Conservation (phyloP, 2,888 invertebrate species). For the Athalia rosae region DNA sequence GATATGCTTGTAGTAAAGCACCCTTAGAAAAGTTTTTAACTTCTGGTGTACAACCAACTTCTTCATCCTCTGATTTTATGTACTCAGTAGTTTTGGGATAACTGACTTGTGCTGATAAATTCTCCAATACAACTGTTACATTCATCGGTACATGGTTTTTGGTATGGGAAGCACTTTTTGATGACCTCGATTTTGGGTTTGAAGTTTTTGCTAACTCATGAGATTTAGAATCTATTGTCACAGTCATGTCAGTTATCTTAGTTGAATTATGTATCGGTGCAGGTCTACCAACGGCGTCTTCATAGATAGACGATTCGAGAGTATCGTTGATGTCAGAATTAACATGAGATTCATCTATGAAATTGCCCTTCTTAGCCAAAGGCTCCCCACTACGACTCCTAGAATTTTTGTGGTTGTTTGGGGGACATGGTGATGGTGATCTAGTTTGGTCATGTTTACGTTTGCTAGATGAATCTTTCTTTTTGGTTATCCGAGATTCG, state of each 20-base stretch:
- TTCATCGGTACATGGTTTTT: slow-evolving; percentile 55
- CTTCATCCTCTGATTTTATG: slow-evolving; percentile 53
- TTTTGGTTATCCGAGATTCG: slow-evolving; percentile 40
- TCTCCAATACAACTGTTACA: slow-evolving; percentile 64
- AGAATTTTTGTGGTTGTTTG: neutral
- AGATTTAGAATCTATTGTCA: slow-evolving; percentile 24
- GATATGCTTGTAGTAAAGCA: slow-evolving; percentile 47
- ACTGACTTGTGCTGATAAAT: slow-evolving; percentile 47
- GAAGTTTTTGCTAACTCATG: slow-evolving; percentile 3
- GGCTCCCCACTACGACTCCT: slow-evolving; percentile 48
- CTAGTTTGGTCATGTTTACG: slow-evolving; percentile 29
- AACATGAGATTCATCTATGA: slow-evolving; percentile 53
- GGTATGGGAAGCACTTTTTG: neutral
- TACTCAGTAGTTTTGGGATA: slow-evolving; percentile 47
- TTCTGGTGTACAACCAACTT: slow-evolving; percentile 58
- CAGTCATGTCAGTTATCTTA: slow-evolving; percentile 51
- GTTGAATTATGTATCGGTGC: slow-evolving; percentile 68
- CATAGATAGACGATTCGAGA: slow-evolving; percentile 67
- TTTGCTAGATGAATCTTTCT: slow-evolving; percentile 4
- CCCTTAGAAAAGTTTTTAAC: slow-evolving; percentile 45
- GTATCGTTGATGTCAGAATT: slow-evolving; percentile 54
- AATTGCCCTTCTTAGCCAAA: slow-evolving; percentile 42
- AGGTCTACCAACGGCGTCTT: slow-evolving; percentile 67
- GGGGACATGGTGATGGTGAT: slow-evolving; percentile 29
- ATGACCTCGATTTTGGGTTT: neutral